Evolutionary conservation across 64 coral and sea anemone species (phyloP).

Genomic region (Montipora cactus): DNA sequence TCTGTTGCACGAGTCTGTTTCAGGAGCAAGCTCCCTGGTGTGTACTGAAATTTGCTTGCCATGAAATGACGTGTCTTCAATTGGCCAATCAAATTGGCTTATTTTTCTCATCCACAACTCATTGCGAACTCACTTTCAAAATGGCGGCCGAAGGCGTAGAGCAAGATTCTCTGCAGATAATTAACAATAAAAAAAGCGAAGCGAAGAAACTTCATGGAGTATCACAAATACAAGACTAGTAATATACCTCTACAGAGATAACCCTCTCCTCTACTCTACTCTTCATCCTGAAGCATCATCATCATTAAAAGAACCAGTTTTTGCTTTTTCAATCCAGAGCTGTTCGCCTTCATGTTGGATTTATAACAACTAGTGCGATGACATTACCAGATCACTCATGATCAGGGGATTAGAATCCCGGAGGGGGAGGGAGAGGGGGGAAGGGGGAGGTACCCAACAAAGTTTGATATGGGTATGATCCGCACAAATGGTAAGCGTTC

Average conservation of each 20-base stretch:
- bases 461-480: too few species aligned
- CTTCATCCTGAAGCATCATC: conserved; percentile 25
- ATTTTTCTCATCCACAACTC: conserved; percentile 37
- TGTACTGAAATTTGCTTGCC: conserved; percentile 34
- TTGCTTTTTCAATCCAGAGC: conserved; percentile 37
- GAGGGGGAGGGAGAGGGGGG: too few species aligned
- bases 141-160: conserved; percentile 39
- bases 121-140: conserved; percentile 26
- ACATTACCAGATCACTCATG: too few species aligned
- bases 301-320: conserved; percentile 52
- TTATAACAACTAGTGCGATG: background rate
- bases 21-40: conserved; percentile 38
- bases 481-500: too few species aligned
- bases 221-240: conserved; percentile 30
- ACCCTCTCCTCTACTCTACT: background rate
- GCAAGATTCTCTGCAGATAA: conserved; percentile 25
- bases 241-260: conserved; percentile 1
- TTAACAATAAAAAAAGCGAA: background rate
- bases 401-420: too few species aligned
- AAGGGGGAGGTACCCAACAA: too few species aligned
- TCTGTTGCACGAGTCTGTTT: conserved; percentile 24
- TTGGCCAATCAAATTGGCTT: conserved; percentile 31
- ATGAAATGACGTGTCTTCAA: background rate
- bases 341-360: conserved; percentile 1
- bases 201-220: conserved; percentile 2